Percentiles rank a stretch among this genome's conserved stretches.
Conservation (phyloP, 1,140 invertebrate genomes). For the Neuroterus valhalla region DNA sequence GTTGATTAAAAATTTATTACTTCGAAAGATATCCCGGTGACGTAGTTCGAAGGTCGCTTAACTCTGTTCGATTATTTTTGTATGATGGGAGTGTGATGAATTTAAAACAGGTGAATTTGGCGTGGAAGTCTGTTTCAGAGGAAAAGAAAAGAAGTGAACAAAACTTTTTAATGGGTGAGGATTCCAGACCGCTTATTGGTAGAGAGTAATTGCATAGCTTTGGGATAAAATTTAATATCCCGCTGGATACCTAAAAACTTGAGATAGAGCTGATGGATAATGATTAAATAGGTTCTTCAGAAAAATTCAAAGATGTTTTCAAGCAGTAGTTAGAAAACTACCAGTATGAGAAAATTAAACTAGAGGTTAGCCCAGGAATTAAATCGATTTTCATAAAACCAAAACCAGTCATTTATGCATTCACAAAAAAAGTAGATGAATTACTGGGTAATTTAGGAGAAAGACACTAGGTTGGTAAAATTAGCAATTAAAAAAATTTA, state of each 20-base stretch:
- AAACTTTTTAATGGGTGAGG: too few species aligned
- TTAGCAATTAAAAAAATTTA: slow-evolving; percentile 68
- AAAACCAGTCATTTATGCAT: slow-evolving; percentile 64
- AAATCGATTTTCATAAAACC: slow-evolving; percentile 64
- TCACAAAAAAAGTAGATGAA: slow-evolving; percentile 62
- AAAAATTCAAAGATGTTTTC: slow-evolving; percentile 37
- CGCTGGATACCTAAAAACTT: neutral
- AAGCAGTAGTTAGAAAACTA: slow-evolving; percentile 50
- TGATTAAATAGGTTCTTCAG: slow-evolving; percentile 5
- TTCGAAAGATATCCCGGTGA: too few species aligned
- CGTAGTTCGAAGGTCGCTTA: too few species aligned
- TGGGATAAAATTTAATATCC: too few species aligned
- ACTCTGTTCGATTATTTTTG: too few species aligned
- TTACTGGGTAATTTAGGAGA: slow-evolving; percentile 62
- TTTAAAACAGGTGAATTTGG: too few species aligned
- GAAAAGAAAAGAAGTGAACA: too few species aligned
- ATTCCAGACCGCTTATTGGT: too few species aligned
- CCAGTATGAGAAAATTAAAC: slow-evolving; percentile 45
- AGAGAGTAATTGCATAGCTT: too few species aligned
- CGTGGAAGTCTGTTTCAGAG: too few species aligned
- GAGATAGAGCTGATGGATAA: neutral
- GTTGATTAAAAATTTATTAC: too few species aligned
- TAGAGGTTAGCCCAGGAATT: slow-evolving; percentile 53
- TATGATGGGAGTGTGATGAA: too few species aligned
- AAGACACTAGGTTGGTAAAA: slow-evolving; percentile 41